Conservation (phyloP, 2,888 invertebrate species). For the Allacma fusca region DNA sequence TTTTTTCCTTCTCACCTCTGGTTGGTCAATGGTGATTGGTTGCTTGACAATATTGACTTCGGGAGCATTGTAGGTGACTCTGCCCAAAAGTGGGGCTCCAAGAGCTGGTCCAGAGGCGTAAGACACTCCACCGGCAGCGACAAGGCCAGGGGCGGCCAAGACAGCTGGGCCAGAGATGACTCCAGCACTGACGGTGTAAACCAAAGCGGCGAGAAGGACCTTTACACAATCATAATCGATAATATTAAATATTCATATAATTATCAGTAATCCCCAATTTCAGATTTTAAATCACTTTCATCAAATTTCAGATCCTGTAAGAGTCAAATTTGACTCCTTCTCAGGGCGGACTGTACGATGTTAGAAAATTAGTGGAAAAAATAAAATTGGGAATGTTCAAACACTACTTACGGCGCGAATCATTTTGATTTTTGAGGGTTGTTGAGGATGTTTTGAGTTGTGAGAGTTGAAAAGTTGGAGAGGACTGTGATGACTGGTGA, state of each 20-base stretch:
- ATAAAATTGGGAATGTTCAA: neutral
- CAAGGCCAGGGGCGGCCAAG: conserved; percentile 30
- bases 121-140: conserved; percentile 47
- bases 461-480: neutral
- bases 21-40: conserved; percentile 63
- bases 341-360: too few species aligned
- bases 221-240: conserved; percentile 11
- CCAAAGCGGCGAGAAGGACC: conserved; percentile 55
- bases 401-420: conserved; percentile 23
- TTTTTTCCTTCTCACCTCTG: conserved; percentile 61
- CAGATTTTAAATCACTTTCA: neutral
- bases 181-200: conserved; percentile 54
- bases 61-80: conserved; percentile 62
- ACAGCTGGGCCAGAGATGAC: conserved; percentile 30
- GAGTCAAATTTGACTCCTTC: too few species aligned
- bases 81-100: conserved; percentile 62
- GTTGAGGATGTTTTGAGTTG: neutral
- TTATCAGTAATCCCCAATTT: neutral
- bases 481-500: conserved; percentile 1
- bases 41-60: conserved; percentile 63
- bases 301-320: neutral
- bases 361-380: neutral
- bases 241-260: too few species aligned
- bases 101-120: conserved; percentile 57
- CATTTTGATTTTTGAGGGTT: conserved; percentile 26